Base-by-base conservation (phyloP, 2,888 invertebrate species). In the Hydroisotoma schaefferi region DNA sequence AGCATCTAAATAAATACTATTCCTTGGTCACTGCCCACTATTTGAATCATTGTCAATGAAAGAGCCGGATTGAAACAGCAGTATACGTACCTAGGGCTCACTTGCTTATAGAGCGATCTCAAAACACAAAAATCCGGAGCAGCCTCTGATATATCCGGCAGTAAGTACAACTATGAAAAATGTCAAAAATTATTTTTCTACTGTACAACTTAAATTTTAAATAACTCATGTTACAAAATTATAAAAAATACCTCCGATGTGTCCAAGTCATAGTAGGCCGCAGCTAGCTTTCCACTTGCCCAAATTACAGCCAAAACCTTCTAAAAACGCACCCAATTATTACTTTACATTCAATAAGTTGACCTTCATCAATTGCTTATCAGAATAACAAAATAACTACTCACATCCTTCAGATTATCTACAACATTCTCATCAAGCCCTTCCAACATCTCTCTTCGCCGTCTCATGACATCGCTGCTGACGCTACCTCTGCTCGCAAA, bases 101-200 rank as follows among this genome's bases (percentile, higher is more conserved):
- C 80, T 76, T 86, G 85, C 4, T 80, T 79, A 74, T 80, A 84
- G 10, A 87, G 74, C 55, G 79, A 80, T 33, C 79, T 77, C 46
- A 85, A 81, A 66, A 85, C 78, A 57, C 79, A 78, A 75, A 84
- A 85, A 70, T 84, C 83, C 0, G 85, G 84, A 0, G 79, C 77
- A 1, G 82, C 78, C 75, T 89, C 88, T 20, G 81, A 77, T 61
- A 84, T 81, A 76, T 89, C 88, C 65, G 85, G 82, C 73, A 88
- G 80, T 51, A 87, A 78, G 74, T 81, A 81, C 1, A 89, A 74
- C 82, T 86, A 73, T 38, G 56, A 56, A 49, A 65, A 53, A 37
- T 59, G 44, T n/a, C 37, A 49, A 33, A 46, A 29, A 27, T 44
- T 59, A 18, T 15, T 8, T 5, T 40, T 15, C 40, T 40, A 5